These are phyloP conservation scores for Thalassarche chlororhynchos DNA, from an alignment of 2,113 vertebrate species.

Conservation along the genomic window DNA sequence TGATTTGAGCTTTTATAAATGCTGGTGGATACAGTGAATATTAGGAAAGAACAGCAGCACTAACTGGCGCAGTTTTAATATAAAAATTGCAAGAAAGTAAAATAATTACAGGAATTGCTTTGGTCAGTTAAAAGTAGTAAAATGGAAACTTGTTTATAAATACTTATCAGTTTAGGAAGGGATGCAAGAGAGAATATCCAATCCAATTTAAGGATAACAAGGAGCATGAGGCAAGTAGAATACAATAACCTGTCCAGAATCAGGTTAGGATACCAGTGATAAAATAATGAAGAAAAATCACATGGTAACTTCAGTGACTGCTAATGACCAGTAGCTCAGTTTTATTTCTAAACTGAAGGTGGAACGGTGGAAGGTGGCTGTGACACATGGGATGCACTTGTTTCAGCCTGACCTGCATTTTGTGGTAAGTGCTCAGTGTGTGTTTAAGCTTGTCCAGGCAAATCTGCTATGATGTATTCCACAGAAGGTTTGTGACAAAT, in stretches of 20 bases:
- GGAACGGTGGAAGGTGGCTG: neutral
- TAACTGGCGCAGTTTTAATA: neutral
- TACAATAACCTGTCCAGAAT: neutral
- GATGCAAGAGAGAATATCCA: neutral
- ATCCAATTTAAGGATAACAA: neutral
- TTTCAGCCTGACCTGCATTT: neutral
- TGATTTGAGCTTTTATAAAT: neutral
- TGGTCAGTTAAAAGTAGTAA: neutral
- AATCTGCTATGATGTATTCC: neutral
- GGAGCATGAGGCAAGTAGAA: neutral
- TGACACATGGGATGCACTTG: neutral
- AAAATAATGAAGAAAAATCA: neutral
- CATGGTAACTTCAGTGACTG: neutral
- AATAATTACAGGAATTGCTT: neutral
- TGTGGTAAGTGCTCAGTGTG: neutral
- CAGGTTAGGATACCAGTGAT: neutral
- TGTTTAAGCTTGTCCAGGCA: neutral
- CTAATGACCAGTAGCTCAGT: neutral
- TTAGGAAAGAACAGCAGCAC: neutral
- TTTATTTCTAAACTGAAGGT: neutral
- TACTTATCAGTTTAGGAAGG: neutral
- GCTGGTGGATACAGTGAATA: neutral
- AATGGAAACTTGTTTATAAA: neutral
- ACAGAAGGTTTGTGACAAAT: neutral
- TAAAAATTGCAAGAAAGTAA: neutral